Conservation (phyloP, 2,797 vertebrate species). For the Masticophis lateralis region DNA sequence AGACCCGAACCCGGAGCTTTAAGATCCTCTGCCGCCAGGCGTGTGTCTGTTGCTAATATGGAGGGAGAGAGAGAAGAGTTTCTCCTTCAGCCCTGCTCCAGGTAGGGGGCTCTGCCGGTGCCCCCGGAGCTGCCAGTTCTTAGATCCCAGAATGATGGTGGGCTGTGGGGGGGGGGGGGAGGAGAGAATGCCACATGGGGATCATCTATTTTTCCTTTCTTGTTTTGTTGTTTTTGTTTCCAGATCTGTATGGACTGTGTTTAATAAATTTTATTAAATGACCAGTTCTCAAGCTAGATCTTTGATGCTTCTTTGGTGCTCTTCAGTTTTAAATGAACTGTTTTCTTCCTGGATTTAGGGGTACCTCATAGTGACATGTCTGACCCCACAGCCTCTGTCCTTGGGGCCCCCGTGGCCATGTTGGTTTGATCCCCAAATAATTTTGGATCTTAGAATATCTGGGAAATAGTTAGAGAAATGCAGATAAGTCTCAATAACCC, state of each 20-base stretch:
- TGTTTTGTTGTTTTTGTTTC: background rate
- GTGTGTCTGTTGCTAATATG: background rate
- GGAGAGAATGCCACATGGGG: background rate
- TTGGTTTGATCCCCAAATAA: background rate
- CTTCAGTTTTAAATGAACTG: background rate
- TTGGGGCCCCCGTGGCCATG: background rate
- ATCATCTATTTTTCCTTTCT: background rate
- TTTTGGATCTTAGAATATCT: background rate
- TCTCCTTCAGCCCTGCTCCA: background rate
- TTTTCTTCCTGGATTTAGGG: background rate
- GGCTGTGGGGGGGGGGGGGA: background rate
- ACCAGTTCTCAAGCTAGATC: constrained; percentile 57
- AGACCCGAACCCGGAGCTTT: background rate
- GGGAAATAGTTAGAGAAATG: background rate
- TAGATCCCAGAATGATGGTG: background rate
- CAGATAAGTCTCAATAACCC: background rate
- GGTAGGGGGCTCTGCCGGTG: background rate
- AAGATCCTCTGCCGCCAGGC: background rate
- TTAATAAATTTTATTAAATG: constrained; percentile 66
- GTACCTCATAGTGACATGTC: accelerated
- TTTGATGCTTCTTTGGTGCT: constrained; percentile 2
- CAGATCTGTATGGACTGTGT: constrained; percentile 40
- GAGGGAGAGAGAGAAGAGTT: background rate
- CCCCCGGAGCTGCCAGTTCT: background rate
- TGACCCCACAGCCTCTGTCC: background rate